These are phyloP conservation scores for Stomorhina lunata DNA, from an alignment of 2,888 invertebrate species.

Conservation along the genomic window DNA sequence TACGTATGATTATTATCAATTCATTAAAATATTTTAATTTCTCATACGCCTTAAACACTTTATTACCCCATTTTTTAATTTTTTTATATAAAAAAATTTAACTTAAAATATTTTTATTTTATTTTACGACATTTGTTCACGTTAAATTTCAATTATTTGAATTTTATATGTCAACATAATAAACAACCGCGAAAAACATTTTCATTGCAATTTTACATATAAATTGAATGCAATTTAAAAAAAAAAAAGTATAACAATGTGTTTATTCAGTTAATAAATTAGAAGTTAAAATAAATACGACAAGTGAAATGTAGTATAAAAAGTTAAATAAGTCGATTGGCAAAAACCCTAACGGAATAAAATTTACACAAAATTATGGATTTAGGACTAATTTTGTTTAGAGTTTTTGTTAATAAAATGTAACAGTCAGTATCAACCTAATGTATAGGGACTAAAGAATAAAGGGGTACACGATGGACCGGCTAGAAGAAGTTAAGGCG, in stretches of 20 bases:
- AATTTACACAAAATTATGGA: too few relatives aligned
- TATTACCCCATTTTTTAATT: neutral
- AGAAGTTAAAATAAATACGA: neutral
- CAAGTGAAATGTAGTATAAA: too few relatives aligned
- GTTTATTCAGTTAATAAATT: neutral
- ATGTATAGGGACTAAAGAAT: too few relatives aligned
- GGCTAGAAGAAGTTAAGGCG: too few relatives aligned
- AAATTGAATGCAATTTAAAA: slow-evolving; percentile 28
- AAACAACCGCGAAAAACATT: neutral
- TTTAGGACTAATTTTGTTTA: too few relatives aligned
- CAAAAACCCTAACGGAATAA: too few relatives aligned
- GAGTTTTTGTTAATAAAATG: too few relatives aligned
- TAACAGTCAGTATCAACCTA: too few relatives aligned
- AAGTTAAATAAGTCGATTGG: too few relatives aligned
- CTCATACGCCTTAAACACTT: neutral
- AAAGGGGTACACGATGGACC: too few relatives aligned
- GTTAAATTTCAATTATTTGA: slow-evolving; percentile 59
- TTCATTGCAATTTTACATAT: slow-evolving; percentile 1
- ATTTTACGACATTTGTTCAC: slow-evolving; percentile 49
- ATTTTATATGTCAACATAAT: neutral
- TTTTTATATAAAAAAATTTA: neutral
- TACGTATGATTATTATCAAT: neutral
- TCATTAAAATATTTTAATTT: neutral
- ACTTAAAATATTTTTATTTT: neutral
- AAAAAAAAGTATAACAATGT: slow-evolving; percentile 46